These are phyloP conservation scores for Exaiptasia diaphana DNA, from an alignment of 64 coral and sea anemone genomes.

Conservation along the genomic window DNA sequence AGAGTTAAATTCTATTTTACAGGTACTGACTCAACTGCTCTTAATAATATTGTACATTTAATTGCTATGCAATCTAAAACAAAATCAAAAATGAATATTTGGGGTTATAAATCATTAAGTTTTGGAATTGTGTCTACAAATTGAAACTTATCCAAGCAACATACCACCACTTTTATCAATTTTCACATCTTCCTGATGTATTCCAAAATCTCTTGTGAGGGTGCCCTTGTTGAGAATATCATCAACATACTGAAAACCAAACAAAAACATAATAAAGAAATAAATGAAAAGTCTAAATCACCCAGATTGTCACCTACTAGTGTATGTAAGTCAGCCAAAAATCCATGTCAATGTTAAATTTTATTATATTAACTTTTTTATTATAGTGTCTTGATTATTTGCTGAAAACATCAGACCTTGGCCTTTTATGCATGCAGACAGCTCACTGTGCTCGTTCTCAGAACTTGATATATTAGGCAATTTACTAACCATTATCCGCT, in stretches of 20 bases:
- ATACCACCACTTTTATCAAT: conserved; percentile 20
- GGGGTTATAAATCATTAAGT: not conserved
- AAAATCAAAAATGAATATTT: not conserved
- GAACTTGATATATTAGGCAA: too few species aligned
- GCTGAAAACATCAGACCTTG: not conserved
- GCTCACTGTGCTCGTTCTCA: too few species aligned
- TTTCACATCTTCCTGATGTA: conserved; percentile 4
- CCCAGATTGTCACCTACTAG: too few species aligned
- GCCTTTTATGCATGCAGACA: not conserved
- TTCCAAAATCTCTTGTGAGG: conserved; percentile 10
- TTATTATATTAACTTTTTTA: not conserved
- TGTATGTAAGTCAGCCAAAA: not conserved
- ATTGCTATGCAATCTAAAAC: not conserved
- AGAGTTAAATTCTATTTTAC: too few species aligned
- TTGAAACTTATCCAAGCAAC: too few species aligned
- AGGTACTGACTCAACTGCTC: too few species aligned
- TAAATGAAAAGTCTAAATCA: too few species aligned
- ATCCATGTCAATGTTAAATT: not conserved
- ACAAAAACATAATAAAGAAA: not conserved
- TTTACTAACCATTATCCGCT: conserved; percentile 22
- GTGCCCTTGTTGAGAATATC: conserved; percentile 3
- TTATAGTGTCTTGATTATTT: too few species aligned
- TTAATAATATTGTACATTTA: too few species aligned
- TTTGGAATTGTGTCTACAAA: not conserved
- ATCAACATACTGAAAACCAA: conserved; percentile 8